Evolutionary conservation across 1,140 invertebrate genomes (phyloP).

Genomic region (Venturia canescens): DNA sequence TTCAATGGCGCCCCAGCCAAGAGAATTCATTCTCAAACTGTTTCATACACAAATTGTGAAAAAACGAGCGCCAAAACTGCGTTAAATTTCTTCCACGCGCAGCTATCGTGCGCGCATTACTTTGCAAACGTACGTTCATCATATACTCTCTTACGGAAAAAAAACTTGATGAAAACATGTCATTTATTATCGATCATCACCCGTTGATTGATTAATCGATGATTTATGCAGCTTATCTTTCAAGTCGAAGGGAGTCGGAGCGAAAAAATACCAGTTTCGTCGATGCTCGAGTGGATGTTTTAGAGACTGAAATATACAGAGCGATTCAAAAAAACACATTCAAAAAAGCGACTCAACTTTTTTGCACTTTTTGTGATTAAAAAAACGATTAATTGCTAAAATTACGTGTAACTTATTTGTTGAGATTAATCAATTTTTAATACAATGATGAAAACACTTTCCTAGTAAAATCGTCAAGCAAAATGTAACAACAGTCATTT

Average conservation of each 20-base stretch:
- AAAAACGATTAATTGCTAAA: too few relatives aligned
- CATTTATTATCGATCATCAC: constrained; percentile 41
- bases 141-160: not conserved
- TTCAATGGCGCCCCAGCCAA: not conserved
- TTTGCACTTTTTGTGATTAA: too few relatives aligned
- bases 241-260: not conserved
- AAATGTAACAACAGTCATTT: too few relatives aligned
- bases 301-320: not conserved
- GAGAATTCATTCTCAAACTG: not conserved
- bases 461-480: too few relatives aligned
- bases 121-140: not conserved
- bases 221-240: constrained; percentile 33
- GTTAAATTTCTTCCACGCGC: not conserved
- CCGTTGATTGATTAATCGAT: not conserved
- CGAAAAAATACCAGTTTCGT: too few relatives aligned
- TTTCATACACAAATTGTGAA: not conserved
- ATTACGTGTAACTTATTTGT: too few relatives aligned
- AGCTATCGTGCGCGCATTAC: too few relatives aligned
- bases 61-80: not conserved
- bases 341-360: too few relatives aligned
- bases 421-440: too few relatives aligned
- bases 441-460: too few relatives aligned
- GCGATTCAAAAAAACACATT: too few relatives aligned
- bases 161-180: not conserved
- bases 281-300: too few relatives aligned